Base-by-base conservation (phyloP, 2,888 invertebrate genomes). In the Melikaiella ostensackeni region DNA sequence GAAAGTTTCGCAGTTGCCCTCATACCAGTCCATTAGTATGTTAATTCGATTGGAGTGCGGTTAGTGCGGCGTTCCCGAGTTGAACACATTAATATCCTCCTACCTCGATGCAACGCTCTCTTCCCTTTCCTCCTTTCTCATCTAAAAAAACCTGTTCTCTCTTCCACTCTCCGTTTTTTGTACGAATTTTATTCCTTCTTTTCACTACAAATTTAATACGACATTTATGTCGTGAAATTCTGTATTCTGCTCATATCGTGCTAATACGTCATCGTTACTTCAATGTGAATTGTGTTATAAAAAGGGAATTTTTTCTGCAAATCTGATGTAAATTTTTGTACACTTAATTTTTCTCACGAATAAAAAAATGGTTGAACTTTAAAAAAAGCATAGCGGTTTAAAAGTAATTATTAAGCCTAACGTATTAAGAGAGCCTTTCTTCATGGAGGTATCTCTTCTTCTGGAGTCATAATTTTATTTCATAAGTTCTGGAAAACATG, bases 11-110 rank as follows among this genome's bases (percentile, higher is more conserved):
- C 82, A 81, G 85, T 84, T 83, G 85, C 77, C 77, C 74, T 61
- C 66, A 63, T 46, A 70, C 76, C 78, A 80, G 77, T 73, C 80
- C 80, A 80, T 86, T 82, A 84, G 81, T 84, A 86, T 85, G 85
- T 86, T 85, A 86, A 86, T 85, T 83, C 82, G 79, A 82, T 84
- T 78, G 81, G 64, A 82, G 82, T 82, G 81, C 78, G 79, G 83
- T 84, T 83, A 85, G 80, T 42, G 21, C 81, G 74, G 70, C 70
- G 77, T 73, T 77, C 79, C 76, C 76, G 66, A 64, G 79, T 74
- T 74, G 77, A 78, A 75, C 79, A 74, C 74, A 75, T 64, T 38
- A 64, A 64, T 38, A 64, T 75, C 59, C 74, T 30, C 59, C 35
- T 30, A n/a, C 63, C 59, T 35, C 77, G 38, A 77, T 63, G 64